Evolutionary conservation across 2,888 invertebrate species (phyloP).

Genomic region (Sphaerophoria rueppellii): DNA sequence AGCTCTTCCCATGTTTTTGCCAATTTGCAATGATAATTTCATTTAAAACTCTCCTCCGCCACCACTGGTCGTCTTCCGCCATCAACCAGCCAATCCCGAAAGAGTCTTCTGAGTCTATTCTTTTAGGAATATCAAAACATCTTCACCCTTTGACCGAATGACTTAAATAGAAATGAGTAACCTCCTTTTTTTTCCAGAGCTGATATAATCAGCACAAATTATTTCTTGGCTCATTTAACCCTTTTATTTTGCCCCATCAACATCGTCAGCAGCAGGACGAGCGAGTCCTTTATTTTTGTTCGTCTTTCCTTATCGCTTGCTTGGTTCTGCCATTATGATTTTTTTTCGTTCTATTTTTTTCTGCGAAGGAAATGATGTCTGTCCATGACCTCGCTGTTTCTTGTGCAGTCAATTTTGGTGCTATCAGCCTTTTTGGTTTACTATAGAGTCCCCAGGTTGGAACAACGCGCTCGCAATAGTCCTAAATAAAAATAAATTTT

Average conservation of each 20-base stretch:
- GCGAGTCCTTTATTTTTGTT: conserved; percentile 3
- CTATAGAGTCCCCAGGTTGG: background rate
- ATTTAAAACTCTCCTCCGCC: conserved; percentile 34
- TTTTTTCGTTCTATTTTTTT: background rate
- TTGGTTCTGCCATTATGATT: background rate
- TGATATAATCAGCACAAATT: conserved; percentile 73
- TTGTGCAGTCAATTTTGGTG: conserved; percentile 47
- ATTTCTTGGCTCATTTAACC: conserved; percentile 74
- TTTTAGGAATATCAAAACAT: background rate
- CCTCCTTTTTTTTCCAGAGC: conserved; percentile 34
- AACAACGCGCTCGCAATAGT: background rate
- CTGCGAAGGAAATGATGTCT: conserved; percentile 56
- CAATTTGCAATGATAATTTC: conserved; percentile 67
- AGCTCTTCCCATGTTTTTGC: conserved; percentile 60
- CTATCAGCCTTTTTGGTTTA: conserved; percentile 46
- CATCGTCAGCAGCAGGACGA: conserved; percentile 12
- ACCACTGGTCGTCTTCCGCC: background rate
- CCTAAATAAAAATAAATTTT: conserved; percentile 54
- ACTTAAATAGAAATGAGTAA: conserved; percentile 56
- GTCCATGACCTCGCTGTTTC: conserved; percentile 55
- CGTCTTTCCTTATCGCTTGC: conserved; percentile 43
- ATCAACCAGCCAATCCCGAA: background rate
- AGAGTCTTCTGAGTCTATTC: background rate
- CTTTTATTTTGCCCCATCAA: conserved; percentile 68
- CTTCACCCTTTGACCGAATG: conserved; percentile 54